A percentile compares a stretch with the other conserved stretches of the same genome.
phyloP scores from a whole-genome alignment of 1,140 invertebrate species.

The Chironomus tepperi region DNA sequence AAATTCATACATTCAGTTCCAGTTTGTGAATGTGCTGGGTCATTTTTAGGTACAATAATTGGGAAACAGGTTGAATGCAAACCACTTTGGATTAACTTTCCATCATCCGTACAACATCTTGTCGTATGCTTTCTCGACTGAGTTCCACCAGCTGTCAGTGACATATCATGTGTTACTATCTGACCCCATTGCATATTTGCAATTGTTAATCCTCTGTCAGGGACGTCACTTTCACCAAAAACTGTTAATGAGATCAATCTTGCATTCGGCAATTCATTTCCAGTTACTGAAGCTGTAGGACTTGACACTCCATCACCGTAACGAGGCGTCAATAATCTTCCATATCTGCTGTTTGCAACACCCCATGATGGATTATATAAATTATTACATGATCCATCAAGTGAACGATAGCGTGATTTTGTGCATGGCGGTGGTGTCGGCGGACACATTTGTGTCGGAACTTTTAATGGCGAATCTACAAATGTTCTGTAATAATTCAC shows the following conservation, averaged over 20 bases:
- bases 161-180: constrained; percentile 81
- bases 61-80: constrained; percentile 63
- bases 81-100: constrained; percentile 45
- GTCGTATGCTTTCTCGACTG: constrained; percentile 60
- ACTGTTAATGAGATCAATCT: constrained; percentile 58
- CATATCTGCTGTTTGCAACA: constrained; percentile 50
- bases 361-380: constrained; percentile 61
- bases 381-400: constrained; percentile 84
- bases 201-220: constrained; percentile 62
- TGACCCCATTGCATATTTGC: constrained; percentile 82
- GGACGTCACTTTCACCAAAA: constrained; percentile 55
- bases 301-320: constrained; percentile 69
- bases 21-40: constrained; percentile 63
- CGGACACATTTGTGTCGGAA: neutral
- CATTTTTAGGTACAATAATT: constrained; percentile 71
- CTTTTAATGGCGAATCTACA: neutral
- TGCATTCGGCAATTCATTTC: constrained; percentile 56
- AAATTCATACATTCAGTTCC: constrained; percentile 78
- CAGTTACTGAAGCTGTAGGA: constrained; percentile 51
- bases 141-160: constrained; percentile 58
- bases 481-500: neutral
- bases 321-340: constrained; percentile 65
- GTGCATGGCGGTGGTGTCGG: constrained; percentile 40
- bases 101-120: constrained; percentile 59
- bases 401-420: constrained; percentile 55